A percentile compares a stretch with the other conserved stretches of the same genome.
phyloP scores from a whole-genome alignment of 1,140 invertebrate species.

The Macrotrachela quadricornifera region DNA sequence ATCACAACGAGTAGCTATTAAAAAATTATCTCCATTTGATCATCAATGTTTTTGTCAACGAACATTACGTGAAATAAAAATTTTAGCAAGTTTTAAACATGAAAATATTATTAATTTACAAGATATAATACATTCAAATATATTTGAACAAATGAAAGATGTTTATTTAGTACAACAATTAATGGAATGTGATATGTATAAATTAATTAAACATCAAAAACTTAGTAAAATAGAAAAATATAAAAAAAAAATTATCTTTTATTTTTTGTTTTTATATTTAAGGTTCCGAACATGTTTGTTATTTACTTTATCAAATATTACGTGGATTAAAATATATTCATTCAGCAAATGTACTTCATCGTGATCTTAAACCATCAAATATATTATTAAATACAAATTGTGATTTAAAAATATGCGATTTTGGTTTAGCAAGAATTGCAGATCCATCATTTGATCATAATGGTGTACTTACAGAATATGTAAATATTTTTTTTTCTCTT shows the following conservation, averaged over 20 bases:
- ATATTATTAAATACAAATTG: slow-evolving; percentile 93
- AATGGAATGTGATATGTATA: slow-evolving; percentile 99
- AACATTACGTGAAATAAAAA: slow-evolving; percentile 95
- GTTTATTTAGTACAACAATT: slow-evolving; percentile 95
- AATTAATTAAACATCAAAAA: slow-evolving; percentile 83
- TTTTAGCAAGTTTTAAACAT: slow-evolving; percentile 94
- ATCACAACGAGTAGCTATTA: slow-evolving; percentile 86
- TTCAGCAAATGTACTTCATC: slow-evolving; percentile 93
- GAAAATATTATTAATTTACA: slow-evolving; percentile 99
- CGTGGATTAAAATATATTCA: slow-evolving; percentile 97
- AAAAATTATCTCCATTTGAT: slow-evolving; percentile 98
- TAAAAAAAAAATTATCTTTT: slow-evolving; percentile 64
- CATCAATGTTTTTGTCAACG: slow-evolving; percentile 99
- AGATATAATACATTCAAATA: slow-evolving; percentile 79
- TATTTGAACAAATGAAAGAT: slow-evolving; percentile 94
- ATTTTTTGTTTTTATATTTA: slow-evolving; percentile 85
- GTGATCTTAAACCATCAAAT: slow-evolving; percentile 91
- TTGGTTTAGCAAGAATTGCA: slow-evolving; percentile 81
- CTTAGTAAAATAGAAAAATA: slow-evolving; percentile 59
- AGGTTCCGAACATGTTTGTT: slow-evolving; percentile 96
- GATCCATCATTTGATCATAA: slow-evolving; percentile 98
- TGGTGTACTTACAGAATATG: slow-evolving; percentile 94
- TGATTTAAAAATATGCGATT: slow-evolving; percentile 96
- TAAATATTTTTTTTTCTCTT: too few relatives aligned
- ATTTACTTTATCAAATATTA: slow-evolving; percentile 98